Base-by-base conservation (phyloP, 2,113 vertebrate genomes). In the Synchiropus splendidus region DNA sequence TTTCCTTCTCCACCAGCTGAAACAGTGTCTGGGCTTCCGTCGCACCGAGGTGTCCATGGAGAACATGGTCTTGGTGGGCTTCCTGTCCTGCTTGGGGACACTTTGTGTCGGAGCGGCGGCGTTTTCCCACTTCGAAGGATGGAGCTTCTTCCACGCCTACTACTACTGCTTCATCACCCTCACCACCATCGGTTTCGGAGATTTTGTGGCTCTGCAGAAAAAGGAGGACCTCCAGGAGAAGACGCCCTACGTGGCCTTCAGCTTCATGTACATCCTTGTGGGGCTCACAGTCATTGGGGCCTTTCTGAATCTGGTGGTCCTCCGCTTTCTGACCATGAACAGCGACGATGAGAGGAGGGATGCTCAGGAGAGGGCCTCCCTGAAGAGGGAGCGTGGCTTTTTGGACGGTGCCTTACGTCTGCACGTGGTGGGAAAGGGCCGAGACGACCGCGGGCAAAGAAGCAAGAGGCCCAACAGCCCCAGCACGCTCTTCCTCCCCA, bases 151-250 rank as follows among this genome's bases (percentile, higher is more conserved):
- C 79, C 93, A 97, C 0, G 91, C 93, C 2, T 98, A 95, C 69
- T 98, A 99, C 73, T 98, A 94, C 70, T 97, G 92, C 73, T 99
- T 98, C 83, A 98, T 98, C 62, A 97, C 95, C 1, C 83, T 99
- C 78, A 99, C 95, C 67, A 98, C 95, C 14, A 97, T 99, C 1
- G 93, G 94, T 61, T 97, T 98, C 3, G 93, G 95, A 13, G 95
- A 99, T 80, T 98, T 96, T 34, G 95, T 98, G 60, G 95, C 94
- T 15, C 83, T 99, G 52, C 95, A 97, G 81, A 96, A 90, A 48
- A 90, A 90, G 0, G 93, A 90, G 70, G 92, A 93, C 37, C 84
- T 99, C 58, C 94, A 98, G 68, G 92, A 92, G 78, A 91, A 92
- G 67, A 89, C 91, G 0, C 91, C 91, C 0, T 99, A 97, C 0